Evolutionary conservation across 1,140 invertebrate species (phyloP), one percentile per base, ranked within the genome.

Genomic region (Agraylea sexmaculata): DNA sequence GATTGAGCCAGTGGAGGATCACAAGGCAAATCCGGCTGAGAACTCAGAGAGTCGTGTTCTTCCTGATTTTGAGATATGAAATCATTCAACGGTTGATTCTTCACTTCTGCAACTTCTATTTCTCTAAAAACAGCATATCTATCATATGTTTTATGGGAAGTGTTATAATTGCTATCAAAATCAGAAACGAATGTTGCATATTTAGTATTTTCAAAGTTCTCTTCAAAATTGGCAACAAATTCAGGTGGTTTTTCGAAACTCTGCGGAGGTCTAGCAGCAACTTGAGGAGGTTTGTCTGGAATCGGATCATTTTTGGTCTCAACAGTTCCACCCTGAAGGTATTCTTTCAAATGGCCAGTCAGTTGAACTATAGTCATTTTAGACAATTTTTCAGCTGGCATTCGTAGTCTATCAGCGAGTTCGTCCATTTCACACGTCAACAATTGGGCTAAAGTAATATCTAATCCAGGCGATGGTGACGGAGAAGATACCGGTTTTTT

Each of bases 111-210:
- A 43, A 81, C 77, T 13, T 85, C 67, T 37, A 88, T 70, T 66
- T 89, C 86, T 43, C 86, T 66, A 52, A 89, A 88, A 0, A 83
- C 86, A 0, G 85, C 85, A 55, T 89, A 89, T 45, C 83, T 75
- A 53, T 88, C 85, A 46, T 59, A 66, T 4, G 58, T 51, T 0
- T 58, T 56, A 42, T 63, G 60, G 52, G 66, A 52, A 44, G 56
- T 68, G 30, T 67, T 63, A 40, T 72, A 71, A 48, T 75, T 70
- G n/a, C n/a, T n/a, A 37, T 70, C 70, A 50, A 79, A 80, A 53
- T 78, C 77, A 2, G 73, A 69, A 25, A 74, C 70, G 45, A 74
- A 74, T 11, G 55, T 53, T 18, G 60, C 61, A 4, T 46, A 50
- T 0, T 52, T 48, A n/a, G 60, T 54, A 8, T 49, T 49, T 5